phyloP scores from a whole-genome alignment of 2,113 vertebrate genomes.

The Taurulus bubalis region DNA sequence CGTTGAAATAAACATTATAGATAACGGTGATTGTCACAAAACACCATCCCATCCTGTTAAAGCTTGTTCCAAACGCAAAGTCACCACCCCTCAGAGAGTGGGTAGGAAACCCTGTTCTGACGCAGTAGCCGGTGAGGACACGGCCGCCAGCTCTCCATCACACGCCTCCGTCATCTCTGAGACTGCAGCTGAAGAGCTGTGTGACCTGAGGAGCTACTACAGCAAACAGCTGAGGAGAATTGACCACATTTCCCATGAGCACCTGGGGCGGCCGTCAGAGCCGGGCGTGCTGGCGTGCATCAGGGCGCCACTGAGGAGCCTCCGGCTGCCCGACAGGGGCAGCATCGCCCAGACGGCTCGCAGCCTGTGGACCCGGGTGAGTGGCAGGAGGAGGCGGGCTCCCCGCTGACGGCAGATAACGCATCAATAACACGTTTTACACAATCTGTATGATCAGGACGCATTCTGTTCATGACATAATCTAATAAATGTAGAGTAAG shows the following conservation, averaged over 20 bases:
- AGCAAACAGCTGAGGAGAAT: constrained; percentile 78
- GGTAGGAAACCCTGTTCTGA: constrained; percentile 25
- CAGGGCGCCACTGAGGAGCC: constrained; percentile 77
- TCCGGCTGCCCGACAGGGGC: constrained; percentile 67
- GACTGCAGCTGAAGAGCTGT: constrained; percentile 77
- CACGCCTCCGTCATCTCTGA: constrained; percentile 80
- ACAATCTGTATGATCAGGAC: too few relatives aligned
- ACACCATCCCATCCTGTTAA: constrained; percentile 20
- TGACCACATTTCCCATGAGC: constrained; percentile 82
- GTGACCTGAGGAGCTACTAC: constrained; percentile 75
- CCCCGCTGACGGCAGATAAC: constrained; percentile 38
- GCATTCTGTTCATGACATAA: neutral
- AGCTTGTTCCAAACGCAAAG: constrained; percentile 52
- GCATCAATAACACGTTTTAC: too few relatives aligned
- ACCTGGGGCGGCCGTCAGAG: constrained; percentile 67
- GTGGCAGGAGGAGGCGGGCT: constrained; percentile 69
- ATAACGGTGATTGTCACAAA: constrained; percentile 21
- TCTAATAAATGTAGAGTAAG: neutral
- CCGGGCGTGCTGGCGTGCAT: constrained; percentile 77
- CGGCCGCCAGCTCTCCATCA: constrained; percentile 61
- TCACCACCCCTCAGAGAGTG: constrained; percentile 57
- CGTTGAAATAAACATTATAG: constrained; percentile 61
- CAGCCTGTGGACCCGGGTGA: constrained; percentile 82
- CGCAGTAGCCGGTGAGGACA: rapidly evolving
- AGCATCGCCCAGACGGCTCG: constrained; percentile 72